Percentiles rank a stretch among this genome's conserved stretches.
phyloP scores from a whole-genome alignment of 2,797 vertebrate species.

The Euphonia xanthogaster region DNA sequence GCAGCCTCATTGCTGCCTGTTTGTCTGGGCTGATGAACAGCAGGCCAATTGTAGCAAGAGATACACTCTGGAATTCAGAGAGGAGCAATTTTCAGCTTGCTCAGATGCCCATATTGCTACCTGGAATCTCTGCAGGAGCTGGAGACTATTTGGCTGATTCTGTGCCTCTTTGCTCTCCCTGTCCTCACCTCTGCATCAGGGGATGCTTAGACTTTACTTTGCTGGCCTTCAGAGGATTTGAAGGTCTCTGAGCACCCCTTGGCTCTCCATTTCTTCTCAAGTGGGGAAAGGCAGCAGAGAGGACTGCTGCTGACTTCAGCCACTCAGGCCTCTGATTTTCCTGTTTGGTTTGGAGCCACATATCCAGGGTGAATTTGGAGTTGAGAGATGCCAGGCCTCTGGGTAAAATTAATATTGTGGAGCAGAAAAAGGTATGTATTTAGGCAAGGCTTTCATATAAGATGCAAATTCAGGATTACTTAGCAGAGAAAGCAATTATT shows the following conservation, averaged over 20 bases:
- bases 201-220: background rate
- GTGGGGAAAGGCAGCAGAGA: background rate
- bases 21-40: background rate
- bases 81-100: constrained; percentile 32
- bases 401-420: background rate
- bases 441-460: background rate
- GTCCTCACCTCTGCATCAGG: background rate
- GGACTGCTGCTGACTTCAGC: background rate
- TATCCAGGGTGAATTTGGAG: background rate
- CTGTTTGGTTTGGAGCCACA: background rate
- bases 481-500: background rate
- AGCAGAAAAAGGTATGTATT: background rate
- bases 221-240: constrained; percentile 20
- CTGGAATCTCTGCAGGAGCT: constrained; percentile 21
- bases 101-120: background rate
- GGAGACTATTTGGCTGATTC: background rate
- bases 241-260: background rate
- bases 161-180: background rate
- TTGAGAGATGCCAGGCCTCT: background rate
- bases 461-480: constrained; percentile 20
- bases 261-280: background rate
- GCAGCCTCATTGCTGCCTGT: background rate
- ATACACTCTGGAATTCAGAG: background rate
- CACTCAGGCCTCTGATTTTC: background rate
- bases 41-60: background rate